Base-by-base conservation (phyloP, 1,140 invertebrate genomes). In the Nasonia giraulti region DNA sequence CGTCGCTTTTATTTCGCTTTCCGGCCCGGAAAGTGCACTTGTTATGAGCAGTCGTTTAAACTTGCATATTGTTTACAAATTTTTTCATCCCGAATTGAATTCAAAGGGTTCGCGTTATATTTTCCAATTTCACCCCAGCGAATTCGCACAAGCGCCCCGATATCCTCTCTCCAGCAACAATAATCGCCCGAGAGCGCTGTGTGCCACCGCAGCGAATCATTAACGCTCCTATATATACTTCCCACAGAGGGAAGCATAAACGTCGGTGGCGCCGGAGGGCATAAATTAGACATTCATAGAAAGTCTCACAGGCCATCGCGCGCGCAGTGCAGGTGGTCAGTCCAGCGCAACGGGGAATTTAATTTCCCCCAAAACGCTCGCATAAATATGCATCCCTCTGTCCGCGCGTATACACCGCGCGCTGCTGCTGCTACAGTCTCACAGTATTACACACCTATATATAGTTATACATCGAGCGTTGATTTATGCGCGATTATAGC, bases 381-480 rank as follows among this genome's bases (percentile, higher is more conserved):
- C 88, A 90, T 90, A 91, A 89, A 91, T 91, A 90, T 90, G 88
- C 88, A 89, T 89, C 55, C n/a, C 17, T 85, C 86, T 73, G 78
- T 40, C 2, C 50, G 33, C 27, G 27, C 27, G 27, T 27, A 27
- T 27, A 27, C 27, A 27, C 27, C 27, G 27, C 1, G 27, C 27
- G 27, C 14, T 55, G 50, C 12, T 55, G 17, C 50, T 50, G 14
- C 47, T 50, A 55, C 14, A 17, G 11, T 55, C 11, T 5, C 14
- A 20, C 1, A 20, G 17, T 44, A 10, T 37, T 44, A 44, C 8
- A 37, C 5, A 5, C 33, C 3, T 44, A 44, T 11, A 44, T 44
- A 40, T 85, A 86, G 68, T 82, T 86, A 17, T 37, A 37, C 33
- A 37, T 37, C 20, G 14, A 83, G 74, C 66, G 86, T 83, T 89